A percentile compares a stretch with the other conserved stretches of the same genome.
These are phyloP conservation scores for Noctua janthe DNA, from an alignment of 2,888 invertebrate species.

Conservation along the genomic window DNA sequence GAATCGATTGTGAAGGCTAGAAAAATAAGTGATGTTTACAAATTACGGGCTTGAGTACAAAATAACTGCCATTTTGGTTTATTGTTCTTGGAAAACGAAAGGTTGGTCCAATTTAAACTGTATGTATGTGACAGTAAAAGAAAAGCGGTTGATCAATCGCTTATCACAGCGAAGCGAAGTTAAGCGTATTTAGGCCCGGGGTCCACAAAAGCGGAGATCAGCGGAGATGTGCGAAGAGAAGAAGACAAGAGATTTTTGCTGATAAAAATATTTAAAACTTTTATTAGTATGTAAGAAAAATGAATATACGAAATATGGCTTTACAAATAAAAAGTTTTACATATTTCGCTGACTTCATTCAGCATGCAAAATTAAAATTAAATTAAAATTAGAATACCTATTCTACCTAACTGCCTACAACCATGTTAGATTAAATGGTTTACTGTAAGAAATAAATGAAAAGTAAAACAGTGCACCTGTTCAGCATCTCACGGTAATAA, in stretches of 20 bases:
- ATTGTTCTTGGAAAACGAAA: constrained; percentile 16
- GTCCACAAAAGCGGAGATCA: too few relatives aligned
- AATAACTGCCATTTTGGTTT: constrained; percentile 8
- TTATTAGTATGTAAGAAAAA: too few relatives aligned
- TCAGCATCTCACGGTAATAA: constrained; percentile 22
- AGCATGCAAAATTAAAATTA: too few relatives aligned
- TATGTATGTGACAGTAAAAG: background rate
- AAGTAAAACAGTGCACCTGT: background rate
- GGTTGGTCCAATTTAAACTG: constrained; percentile 7
- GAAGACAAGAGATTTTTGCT: too few relatives aligned
- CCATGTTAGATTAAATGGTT: background rate
- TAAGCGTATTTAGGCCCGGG: background rate
- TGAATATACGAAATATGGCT: too few relatives aligned
- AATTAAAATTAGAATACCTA: too few relatives aligned
- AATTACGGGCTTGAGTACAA: constrained; percentile 23
- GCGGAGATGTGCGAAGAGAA: too few relatives aligned
- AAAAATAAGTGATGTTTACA: constrained; percentile 26
- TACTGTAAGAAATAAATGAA: background rate
- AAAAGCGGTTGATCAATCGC: background rate
- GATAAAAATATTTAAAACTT: too few relatives aligned
- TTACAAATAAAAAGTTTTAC: too few relatives aligned
- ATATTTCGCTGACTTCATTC: too few relatives aligned
- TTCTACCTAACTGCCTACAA: too few relatives aligned
- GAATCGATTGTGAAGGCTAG: constrained; percentile 19
- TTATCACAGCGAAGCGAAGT: background rate